phyloP scores from a whole-genome alignment of 2,888 invertebrate species.

The Eupithecia pulchellata region DNA sequence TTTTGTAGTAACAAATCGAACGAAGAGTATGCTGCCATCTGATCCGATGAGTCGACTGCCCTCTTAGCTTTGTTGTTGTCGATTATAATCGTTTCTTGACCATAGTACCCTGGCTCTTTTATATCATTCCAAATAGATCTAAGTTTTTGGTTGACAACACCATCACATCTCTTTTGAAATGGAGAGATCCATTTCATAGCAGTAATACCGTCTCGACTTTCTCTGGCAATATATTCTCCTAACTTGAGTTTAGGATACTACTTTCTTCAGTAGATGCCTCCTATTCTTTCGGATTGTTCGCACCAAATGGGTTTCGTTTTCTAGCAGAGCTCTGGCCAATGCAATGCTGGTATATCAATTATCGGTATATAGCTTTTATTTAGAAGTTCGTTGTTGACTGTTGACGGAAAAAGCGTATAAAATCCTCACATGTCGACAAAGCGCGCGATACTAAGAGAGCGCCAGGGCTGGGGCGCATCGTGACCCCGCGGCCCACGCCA shows the following conservation, averaged over 20 bases:
- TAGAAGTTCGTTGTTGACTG: no score
- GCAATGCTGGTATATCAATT: conserved; percentile 43
- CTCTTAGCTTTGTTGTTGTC: conserved; percentile 50
- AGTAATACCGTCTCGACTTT: conserved; percentile 42
- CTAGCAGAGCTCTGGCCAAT: neutral
- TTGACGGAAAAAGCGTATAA: no score
- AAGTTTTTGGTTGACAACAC: conserved; percentile 53
- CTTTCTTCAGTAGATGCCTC: conserved; percentile 51
- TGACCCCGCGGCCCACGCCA: no score
- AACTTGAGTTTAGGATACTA: conserved; percentile 30
- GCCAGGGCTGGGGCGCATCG: no score
- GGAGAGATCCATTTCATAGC: conserved; percentile 49
- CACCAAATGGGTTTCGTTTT: conserved; percentile 35
- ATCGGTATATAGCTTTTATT: conserved; percentile 43
- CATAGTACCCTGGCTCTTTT: neutral
- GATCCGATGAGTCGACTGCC: conserved; percentile 50
- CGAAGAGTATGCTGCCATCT: conserved; percentile 44
- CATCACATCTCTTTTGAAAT: conserved; percentile 36
- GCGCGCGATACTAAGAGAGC: no score
- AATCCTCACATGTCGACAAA: no score
- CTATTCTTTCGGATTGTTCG: conserved; percentile 49
- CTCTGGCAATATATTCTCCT: neutral
- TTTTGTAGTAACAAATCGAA: conserved; percentile 42
- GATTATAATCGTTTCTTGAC: conserved; percentile 33
- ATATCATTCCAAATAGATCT: neutral